phyloP scores from a whole-genome alignment of 2,888 invertebrate species.

The Euplexia lucipara region DNA sequence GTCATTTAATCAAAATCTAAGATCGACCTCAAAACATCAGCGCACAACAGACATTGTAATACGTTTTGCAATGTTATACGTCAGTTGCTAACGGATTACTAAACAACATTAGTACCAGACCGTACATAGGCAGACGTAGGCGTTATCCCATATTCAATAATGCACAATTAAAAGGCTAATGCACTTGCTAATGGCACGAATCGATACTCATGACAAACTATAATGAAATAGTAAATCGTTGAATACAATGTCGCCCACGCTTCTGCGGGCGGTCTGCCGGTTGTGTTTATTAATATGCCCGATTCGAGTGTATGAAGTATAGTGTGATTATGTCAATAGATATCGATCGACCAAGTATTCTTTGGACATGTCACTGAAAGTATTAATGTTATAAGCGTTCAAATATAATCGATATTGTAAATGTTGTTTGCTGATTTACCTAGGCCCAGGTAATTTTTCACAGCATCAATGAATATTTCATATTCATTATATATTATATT shows the following conservation, averaged over 20 bases:
- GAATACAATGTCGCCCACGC: conserved; percentile 79
- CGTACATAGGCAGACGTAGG: conserved; percentile 71
- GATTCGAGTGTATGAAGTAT: conserved; percentile 78
- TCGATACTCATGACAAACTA: conserved; percentile 66
- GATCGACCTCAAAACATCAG: conserved; percentile 47
- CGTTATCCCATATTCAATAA: conserved; percentile 73
- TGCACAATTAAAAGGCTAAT: conserved; percentile 84
- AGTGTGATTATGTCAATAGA: conserved; percentile 79
- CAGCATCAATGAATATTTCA: too few species aligned
- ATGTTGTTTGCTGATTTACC: too few species aligned
- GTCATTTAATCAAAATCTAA: conserved; percentile 25
- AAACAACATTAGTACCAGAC: conserved; percentile 65
- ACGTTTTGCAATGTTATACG: conserved; percentile 59
- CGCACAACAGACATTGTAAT: conserved; percentile 48
- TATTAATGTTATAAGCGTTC: too few species aligned
- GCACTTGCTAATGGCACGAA: conserved; percentile 74
- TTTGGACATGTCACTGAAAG: too few species aligned
- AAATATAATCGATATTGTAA: too few species aligned
- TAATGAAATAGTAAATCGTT: conserved; percentile 70
- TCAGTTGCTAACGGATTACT: conserved; percentile 54
- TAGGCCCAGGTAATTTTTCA: too few species aligned
- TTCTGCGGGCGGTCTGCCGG: conserved; percentile 70
- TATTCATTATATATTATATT: too few species aligned
- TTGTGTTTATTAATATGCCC: conserved; percentile 72
- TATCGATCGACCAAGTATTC: conserved; percentile 36